phyloP scores from a whole-genome alignment of 1,140 invertebrate species.

The Triops longicaudatus region DNA sequence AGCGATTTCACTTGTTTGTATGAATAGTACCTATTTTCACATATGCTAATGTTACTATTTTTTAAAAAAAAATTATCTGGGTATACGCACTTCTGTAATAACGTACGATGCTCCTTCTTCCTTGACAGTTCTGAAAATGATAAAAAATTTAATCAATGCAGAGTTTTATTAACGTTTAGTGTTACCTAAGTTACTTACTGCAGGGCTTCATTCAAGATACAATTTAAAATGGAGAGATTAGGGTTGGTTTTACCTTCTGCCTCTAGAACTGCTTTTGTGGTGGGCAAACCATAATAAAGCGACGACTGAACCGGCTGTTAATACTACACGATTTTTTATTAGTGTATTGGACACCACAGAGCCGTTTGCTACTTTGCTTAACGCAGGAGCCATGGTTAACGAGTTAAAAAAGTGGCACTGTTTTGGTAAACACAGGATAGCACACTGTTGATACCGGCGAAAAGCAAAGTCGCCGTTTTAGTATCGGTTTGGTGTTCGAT shows the following conservation, averaged over 20 bases:
- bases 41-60: no score
- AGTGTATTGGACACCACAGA: not conserved
- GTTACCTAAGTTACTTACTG: no score
- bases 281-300: conserved; percentile 22
- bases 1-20: no score
- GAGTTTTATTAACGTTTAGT: not conserved
- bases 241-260: conserved; percentile 19
- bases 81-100: conserved; percentile 19
- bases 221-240: not conserved
- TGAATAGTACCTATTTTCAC: no score
- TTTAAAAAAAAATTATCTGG: not conserved
- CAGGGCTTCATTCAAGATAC: no score
- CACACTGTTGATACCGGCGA: not conserved
- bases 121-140: conserved; percentile 9
- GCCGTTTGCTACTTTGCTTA: conserved; percentile 23
- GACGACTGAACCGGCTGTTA: conserved; percentile 19
- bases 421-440: not conserved
- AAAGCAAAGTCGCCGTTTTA: not conserved
- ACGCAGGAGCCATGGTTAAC: conserved; percentile 22
- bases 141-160: not conserved
- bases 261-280: conserved; percentile 18
- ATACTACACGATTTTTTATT: not conserved
- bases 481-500: not conserved
- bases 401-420: not conserved
- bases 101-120: conserved; percentile 24